Conservation (phyloP, 2,113 vertebrate genomes). For the Peromyscus polionotus region DNA sequence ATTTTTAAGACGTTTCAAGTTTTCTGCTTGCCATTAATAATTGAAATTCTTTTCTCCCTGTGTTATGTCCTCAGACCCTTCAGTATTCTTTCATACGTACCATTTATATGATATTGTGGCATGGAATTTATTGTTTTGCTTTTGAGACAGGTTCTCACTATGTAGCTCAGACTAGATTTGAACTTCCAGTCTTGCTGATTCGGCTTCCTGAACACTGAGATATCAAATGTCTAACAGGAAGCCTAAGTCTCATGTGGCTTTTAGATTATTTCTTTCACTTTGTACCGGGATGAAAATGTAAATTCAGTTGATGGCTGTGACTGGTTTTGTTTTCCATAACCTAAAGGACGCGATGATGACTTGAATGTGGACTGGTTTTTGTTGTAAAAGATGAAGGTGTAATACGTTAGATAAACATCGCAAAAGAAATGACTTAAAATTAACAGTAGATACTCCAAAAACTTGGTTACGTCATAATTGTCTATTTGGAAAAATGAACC, state of each 20-base stretch:
- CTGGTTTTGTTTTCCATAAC: neutral
- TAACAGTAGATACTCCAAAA: neutral
- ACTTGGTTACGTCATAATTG: neutral
- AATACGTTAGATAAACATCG: neutral
- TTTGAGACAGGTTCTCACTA: neutral
- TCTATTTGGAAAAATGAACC: neutral
- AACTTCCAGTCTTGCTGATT: neutral
- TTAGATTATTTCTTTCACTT: slow-evolving; percentile 18
- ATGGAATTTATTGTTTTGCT: neutral
- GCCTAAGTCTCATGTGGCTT: neutral
- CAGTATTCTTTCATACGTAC: neutral
- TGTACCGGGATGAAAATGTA: neutral
- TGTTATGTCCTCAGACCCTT: neutral
- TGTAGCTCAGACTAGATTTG: neutral
- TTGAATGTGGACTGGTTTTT: neutral
- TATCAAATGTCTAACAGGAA: neutral
- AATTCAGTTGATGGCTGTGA: neutral
- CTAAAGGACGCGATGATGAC: neutral
- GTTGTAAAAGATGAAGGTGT: neutral
- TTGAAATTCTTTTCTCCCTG: slow-evolving; percentile 15
- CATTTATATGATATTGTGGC: neutral
- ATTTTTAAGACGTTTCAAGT: slow-evolving; percentile 21
- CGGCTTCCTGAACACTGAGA: neutral
- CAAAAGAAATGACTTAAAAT: neutral
- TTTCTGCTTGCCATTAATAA: slow-evolving; percentile 19